Evolutionary conservation across 2,797 vertebrate genomes (phyloP).

Genomic region (Notoglanidium macrostoma): DNA sequence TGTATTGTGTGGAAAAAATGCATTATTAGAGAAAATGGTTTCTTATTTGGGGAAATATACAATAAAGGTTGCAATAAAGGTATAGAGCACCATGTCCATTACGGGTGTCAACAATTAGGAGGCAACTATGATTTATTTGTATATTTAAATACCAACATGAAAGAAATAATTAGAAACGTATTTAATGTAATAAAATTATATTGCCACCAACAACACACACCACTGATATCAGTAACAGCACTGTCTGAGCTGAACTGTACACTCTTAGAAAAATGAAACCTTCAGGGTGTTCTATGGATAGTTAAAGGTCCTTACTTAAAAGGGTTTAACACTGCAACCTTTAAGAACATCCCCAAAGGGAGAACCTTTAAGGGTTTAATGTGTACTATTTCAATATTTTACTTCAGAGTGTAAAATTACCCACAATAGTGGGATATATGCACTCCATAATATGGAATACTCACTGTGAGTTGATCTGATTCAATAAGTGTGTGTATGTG

Average conservation of each 20-base stretch:
- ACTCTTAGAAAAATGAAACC: neutral
- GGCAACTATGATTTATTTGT: neutral
- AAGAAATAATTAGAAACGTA: neutral
- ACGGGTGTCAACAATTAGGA: neutral
- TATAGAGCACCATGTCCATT: neutral
- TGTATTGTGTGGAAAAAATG: neutral
- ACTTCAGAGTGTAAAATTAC: neutral
- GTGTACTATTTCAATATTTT: neutral
- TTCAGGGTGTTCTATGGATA: neutral
- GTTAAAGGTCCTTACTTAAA: neutral
- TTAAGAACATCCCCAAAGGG: neutral
- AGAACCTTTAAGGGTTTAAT: neutral
- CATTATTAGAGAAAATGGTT: neutral
- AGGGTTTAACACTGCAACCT: neutral
- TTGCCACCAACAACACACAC: neutral
- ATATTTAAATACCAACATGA: neutral
- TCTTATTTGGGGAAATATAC: neutral
- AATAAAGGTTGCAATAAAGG: neutral
- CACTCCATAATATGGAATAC: neutral
- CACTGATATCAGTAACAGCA: neutral
- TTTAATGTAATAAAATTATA: conserved; percentile 15
- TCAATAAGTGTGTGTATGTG: neutral
- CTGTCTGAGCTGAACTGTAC: neutral
- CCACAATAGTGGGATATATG: conserved; percentile 30
- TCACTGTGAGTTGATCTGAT: conserved; percentile 1